Conservation (phyloP, 2,797 vertebrate species). For the Gymnoscopelus microlampas region DNA sequence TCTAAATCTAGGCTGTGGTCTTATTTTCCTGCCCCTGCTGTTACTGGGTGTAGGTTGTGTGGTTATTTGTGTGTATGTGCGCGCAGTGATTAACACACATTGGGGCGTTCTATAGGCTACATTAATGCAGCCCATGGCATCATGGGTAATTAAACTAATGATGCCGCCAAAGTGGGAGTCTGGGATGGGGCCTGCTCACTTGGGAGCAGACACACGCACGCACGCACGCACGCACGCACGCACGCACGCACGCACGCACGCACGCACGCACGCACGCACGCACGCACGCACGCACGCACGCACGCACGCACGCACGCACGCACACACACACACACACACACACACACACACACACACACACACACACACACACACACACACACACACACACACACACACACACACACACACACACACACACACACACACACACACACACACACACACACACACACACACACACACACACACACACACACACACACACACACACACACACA, state of each 20-base stretch:
- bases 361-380: too few relatives aligned
- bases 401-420: background rate
- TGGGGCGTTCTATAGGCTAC: slow-evolving; percentile 64
- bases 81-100: slow-evolving; percentile 71
- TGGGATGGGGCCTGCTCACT: slow-evolving; percentile 63
- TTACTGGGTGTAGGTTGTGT: slow-evolving; percentile 47
- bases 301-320: too few relatives aligned
- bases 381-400: slow-evolving; percentile 19
- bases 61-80: slow-evolving; percentile 59
- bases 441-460: background rate
- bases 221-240: too few relatives aligned
- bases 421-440: slow-evolving; percentile 15
- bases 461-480: slow-evolving; percentile 7
- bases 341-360: slow-evolving; percentile 19
- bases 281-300: background rate
- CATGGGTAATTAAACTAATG: slow-evolving; percentile 82
- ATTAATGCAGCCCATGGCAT: slow-evolving; percentile 73
- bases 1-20: slow-evolving; percentile 45
- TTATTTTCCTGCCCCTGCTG: slow-evolving; percentile 37
- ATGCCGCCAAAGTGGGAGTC: slow-evolving; percentile 71
- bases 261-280: background rate
- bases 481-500: too few relatives aligned
- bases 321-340: too few relatives aligned
- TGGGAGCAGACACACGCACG: slow-evolving; percentile 33
- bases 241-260: too few relatives aligned